Evolutionary conservation across 2,113 vertebrate genomes (phyloP).

Genomic region (Hippocampus barbouri): DNA sequence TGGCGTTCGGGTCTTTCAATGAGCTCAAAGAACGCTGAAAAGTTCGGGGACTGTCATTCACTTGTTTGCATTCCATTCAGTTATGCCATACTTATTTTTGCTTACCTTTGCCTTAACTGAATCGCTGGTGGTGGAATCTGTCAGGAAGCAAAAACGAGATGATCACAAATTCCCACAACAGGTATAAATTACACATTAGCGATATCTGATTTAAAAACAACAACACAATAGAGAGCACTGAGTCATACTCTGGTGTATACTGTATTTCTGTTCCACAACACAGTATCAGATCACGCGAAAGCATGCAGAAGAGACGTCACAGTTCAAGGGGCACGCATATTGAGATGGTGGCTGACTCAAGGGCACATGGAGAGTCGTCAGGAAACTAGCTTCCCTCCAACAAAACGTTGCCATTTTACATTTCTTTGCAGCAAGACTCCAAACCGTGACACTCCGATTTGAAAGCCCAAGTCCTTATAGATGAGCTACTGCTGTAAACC

Average conservation of each 20-base stretch:
- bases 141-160: slow-evolving; percentile 17
- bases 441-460: too few relatives aligned
- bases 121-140: slow-evolving; percentile 85
- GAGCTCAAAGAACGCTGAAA: slow-evolving; percentile 76
- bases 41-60: not conserved
- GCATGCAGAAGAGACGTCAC: not conserved
- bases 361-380: too few relatives aligned
- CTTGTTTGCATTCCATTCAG: not conserved
- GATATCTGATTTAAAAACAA: slow-evolving; percentile 1
- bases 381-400: too few relatives aligned
- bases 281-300: not conserved
- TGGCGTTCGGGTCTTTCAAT: slow-evolving; percentile 78
- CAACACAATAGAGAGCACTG: not conserved
- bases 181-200: not conserved
- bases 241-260: not conserved
- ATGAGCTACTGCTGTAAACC: not conserved
- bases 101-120: slow-evolving; percentile 89
- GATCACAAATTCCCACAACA: not conserved
- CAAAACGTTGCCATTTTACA: too few relatives aligned
- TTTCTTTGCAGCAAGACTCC: too few relatives aligned
- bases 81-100: not conserved
- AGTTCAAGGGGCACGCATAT: not conserved
- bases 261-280: not conserved
- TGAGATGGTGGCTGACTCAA: too few relatives aligned
- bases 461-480: too few relatives aligned